These are phyloP conservation scores for Calameuta filiformis DNA, from an alignment of 2,888 invertebrate species.

Conservation along the genomic window DNA sequence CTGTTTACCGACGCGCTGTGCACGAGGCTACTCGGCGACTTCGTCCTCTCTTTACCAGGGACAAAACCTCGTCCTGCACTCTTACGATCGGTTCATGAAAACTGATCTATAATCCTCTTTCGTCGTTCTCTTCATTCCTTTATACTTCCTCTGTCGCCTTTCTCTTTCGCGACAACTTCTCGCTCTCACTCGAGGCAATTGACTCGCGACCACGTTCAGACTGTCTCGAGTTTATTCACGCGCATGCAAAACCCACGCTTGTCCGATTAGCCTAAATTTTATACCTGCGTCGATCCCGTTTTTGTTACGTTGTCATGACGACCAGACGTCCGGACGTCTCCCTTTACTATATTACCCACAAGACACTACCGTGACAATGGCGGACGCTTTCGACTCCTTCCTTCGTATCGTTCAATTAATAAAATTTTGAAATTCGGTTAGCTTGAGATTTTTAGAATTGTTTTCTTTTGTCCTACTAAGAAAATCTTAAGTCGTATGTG, in stretches of 20 bases:
- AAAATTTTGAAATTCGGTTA: neutral
- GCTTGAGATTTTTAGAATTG: neutral
- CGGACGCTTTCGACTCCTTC: too few relatives aligned
- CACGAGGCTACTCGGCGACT: neutral
- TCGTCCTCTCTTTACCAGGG: neutral
- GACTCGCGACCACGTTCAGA: neutral
- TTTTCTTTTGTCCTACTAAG: neutral
- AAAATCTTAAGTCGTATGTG: neutral
- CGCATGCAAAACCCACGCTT: neutral
- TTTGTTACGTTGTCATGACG: neutral
- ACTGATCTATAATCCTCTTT: conserved; percentile 9
- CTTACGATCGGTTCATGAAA: neutral
- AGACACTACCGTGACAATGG: neutral
- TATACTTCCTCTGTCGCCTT: neutral
- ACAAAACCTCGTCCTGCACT: neutral
- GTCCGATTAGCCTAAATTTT: neutral
- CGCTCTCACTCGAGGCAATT: neutral
- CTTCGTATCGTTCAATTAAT: neutral
- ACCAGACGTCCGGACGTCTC: neutral
- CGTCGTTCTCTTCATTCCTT: conserved; percentile 6
- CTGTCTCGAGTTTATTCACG: neutral
- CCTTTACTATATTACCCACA: neutral
- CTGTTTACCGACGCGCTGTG: neutral
- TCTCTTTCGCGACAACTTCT: neutral
- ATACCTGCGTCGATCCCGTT: neutral